phyloP scores from a whole-genome alignment of 2,888 invertebrate species.

The Pheosia gnoma region DNA sequence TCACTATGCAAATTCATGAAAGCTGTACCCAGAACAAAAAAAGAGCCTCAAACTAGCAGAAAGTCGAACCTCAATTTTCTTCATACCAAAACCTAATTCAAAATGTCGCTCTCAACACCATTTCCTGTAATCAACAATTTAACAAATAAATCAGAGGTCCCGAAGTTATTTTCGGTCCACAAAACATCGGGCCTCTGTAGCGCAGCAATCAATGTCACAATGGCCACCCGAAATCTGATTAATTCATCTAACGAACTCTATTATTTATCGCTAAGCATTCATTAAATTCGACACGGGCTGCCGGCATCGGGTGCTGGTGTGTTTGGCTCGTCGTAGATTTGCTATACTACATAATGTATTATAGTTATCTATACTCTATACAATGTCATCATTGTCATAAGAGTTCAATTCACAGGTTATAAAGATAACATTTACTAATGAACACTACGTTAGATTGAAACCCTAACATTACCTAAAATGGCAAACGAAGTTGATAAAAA shows the following conservation, averaged over 20 bases:
- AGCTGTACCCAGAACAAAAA: too few relatives aligned
- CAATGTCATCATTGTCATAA: slow-evolving; percentile 6
- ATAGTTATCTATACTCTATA: slow-evolving; percentile 32
- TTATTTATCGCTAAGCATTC: slow-evolving; percentile 65
- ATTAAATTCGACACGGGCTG: slow-evolving; percentile 59
- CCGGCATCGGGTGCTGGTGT: slow-evolving; percentile 28
- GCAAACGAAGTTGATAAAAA: too few relatives aligned
- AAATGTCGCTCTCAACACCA: neutral
- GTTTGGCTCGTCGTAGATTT: slow-evolving; percentile 20
- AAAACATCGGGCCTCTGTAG: slow-evolving; percentile 31
- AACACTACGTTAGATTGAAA: too few relatives aligned
- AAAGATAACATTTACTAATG: neutral
- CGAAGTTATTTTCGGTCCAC: slow-evolving; percentile 33
- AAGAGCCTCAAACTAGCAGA: too few relatives aligned
- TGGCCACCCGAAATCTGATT: slow-evolving; percentile 57
- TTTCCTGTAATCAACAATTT: slow-evolving; percentile 19
- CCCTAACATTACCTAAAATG: too few relatives aligned
- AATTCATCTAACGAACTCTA: slow-evolving; percentile 64
- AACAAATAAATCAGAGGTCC: slow-evolving; percentile 28
- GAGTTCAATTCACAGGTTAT: slow-evolving; percentile 7
- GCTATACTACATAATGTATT: slow-evolving; percentile 28
- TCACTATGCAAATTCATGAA: too few relatives aligned
- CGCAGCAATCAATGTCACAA: slow-evolving; percentile 52
- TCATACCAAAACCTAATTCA: too few relatives aligned
- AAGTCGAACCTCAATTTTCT: too few relatives aligned